phyloP scores from a whole-genome alignment of 2,888 invertebrate genomes.

The Troides aeacus region DNA sequence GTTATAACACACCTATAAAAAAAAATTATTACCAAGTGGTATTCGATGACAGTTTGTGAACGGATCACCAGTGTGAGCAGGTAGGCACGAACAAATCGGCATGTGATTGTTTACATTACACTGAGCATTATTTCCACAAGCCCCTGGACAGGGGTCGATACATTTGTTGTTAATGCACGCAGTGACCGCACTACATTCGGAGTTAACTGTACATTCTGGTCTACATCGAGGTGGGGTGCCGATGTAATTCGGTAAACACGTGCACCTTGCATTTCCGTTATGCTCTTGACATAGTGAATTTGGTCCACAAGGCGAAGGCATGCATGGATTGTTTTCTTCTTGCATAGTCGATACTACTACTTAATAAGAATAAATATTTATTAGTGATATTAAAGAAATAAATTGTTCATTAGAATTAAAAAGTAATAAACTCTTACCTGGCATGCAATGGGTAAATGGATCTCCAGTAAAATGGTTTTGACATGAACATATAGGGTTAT shows the following conservation, averaged over 20 bases:
- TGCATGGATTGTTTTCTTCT: constrained; percentile 80
- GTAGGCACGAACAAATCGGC: constrained; percentile 83
- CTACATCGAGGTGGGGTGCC: constrained; percentile 89
- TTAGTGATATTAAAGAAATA: constrained; percentile 5
- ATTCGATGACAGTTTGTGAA: constrained; percentile 76
- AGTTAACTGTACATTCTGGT: constrained; percentile 86
- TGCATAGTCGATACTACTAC: constrained; percentile 54
- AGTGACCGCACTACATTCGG: constrained; percentile 84
- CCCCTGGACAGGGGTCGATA: constrained; percentile 87
- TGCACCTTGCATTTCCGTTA: constrained; percentile 84
- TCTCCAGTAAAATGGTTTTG: constrained; percentile 87
- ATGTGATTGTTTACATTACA: constrained; percentile 87
- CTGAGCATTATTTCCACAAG: constrained; percentile 86
- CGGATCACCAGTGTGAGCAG: constrained; percentile 87
- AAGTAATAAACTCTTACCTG: constrained; percentile 54
- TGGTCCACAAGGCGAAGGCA: constrained; percentile 89
- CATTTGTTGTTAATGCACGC: constrained; percentile 88
- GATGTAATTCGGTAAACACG: constrained; percentile 84
- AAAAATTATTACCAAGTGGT: constrained; percentile 47
- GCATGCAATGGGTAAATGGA: constrained; percentile 82
- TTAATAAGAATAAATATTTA: constrained; percentile 38
- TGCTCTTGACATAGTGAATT: constrained; percentile 86
- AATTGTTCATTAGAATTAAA: not conserved
- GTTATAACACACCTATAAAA: not conserved
- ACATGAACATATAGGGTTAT: constrained; percentile 91